These are phyloP conservation scores for Rostratula benghalensis DNA, from an alignment of 2,113 vertebrate genomes.

Conservation along the genomic window DNA sequence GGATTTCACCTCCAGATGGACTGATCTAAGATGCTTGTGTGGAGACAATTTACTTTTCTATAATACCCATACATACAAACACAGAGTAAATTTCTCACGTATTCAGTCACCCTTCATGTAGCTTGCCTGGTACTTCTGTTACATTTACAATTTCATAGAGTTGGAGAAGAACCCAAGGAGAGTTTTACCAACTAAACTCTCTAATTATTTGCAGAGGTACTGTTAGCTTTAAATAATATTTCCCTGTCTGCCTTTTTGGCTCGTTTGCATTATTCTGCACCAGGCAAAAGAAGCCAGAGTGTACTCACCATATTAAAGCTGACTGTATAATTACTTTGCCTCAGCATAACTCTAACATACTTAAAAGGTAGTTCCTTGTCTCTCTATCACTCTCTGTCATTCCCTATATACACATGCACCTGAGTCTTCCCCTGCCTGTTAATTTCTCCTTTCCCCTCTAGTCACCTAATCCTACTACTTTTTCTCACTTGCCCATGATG, in stretches of 20 bases:
- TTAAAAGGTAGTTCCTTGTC: neutral
- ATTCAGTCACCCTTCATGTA: neutral
- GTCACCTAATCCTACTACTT: neutral
- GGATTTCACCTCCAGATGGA: neutral
- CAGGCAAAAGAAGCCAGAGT: neutral
- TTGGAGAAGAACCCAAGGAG: neutral
- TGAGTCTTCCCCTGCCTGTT: neutral
- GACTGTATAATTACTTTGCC: neutral
- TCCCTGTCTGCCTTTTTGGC: neutral
- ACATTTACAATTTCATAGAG: neutral
- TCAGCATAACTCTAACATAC: neutral
- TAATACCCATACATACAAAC: neutral
- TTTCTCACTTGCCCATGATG: neutral
- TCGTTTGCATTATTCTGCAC: neutral
- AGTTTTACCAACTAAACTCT: neutral
- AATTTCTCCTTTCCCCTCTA: neutral
- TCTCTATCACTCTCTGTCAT: neutral
- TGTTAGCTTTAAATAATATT: neutral
- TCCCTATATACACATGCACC: neutral
- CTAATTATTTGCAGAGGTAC: neutral
- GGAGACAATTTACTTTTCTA: neutral
- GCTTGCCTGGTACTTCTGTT: neutral
- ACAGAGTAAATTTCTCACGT: neutral
- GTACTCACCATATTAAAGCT: neutral
- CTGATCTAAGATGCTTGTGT: neutral